Evolutionary conservation across 2,888 invertebrate species (phyloP).

Genomic region (Ornithoptera alexandrae): DNA sequence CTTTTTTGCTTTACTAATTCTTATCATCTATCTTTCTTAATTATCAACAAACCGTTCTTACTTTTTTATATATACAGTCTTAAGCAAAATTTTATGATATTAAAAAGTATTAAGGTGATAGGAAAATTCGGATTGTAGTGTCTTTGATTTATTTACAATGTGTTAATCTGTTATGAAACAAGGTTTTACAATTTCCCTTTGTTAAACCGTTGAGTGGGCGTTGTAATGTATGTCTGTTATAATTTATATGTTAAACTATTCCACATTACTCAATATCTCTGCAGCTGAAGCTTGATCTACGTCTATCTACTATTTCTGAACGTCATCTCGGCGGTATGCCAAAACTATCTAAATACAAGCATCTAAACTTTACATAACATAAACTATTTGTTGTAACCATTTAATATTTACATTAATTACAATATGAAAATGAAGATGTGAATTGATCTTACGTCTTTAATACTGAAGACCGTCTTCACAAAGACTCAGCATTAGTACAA

Average conservation of each 20-base stretch:
- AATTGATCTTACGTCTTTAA: not conserved
- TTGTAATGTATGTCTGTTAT: not conserved
- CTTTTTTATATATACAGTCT: too few species aligned
- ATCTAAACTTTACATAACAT: not conserved
- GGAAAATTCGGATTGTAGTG: too few species aligned
- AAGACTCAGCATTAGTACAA: too few species aligned
- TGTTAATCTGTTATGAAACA: too few species aligned
- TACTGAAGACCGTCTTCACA: not conserved
- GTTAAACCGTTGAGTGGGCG: too few species aligned
- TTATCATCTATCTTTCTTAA: too few species aligned
- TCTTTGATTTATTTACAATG: too few species aligned
- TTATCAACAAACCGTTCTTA: too few species aligned
- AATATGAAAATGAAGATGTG: not conserved
- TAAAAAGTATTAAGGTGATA: too few species aligned
- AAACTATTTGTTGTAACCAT: not conserved
- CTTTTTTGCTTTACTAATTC: too few species aligned
- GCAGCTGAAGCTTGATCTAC: not conserved
- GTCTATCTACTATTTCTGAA: not conserved
- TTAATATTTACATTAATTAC: not conserved
- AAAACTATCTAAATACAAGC: not conserved
- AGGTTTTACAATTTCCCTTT: too few species aligned
- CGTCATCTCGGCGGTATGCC: not conserved
- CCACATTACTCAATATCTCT: not conserved
- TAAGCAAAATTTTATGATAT: too few species aligned
- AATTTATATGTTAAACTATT: not conserved